Percentiles rank a stretch among this genome's conserved stretches.
Conservation (phyloP, 2,888 invertebrate species). For the Campopleginae sp. region DNA sequence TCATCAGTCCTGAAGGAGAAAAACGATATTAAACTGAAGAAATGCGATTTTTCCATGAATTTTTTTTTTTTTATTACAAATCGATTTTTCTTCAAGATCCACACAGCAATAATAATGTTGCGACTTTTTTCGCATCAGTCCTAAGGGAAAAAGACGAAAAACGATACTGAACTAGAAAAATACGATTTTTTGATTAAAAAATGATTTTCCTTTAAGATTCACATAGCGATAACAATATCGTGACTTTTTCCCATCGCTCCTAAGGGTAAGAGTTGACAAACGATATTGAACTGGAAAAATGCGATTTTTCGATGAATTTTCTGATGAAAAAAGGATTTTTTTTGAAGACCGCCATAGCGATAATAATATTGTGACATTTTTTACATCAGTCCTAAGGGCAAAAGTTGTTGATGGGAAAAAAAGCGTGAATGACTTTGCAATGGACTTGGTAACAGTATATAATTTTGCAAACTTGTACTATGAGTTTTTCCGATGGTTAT, state of each 20-base stretch:
- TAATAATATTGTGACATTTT: background rate
- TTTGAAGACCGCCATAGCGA: background rate
- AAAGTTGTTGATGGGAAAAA: background rate
- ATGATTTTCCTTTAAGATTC: background rate
- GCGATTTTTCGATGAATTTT: no score
- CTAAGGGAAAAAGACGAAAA: no score
- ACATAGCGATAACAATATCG: background rate
- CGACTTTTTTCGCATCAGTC: no score
- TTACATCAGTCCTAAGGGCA: background rate
- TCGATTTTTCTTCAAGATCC: no score
- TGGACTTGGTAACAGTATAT: constrained; percentile 10
- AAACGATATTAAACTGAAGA: no score
- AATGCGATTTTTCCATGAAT: no score
- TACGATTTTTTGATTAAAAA: background rate
- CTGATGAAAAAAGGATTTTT: background rate
- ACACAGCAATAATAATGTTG: no score
- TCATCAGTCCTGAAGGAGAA: no score
- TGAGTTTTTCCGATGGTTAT: constrained; percentile 48
- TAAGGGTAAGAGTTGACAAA: no score
- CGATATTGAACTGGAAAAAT: no score
- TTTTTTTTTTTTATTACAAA: no score
- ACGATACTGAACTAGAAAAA: no score
- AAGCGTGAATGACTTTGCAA: background rate
- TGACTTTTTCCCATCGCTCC: background rate
- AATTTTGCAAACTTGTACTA: constrained; percentile 47